These are phyloP conservation scores for Merodon equestris DNA, from an alignment of 2,888 invertebrate genomes.

Conservation along the genomic window DNA sequence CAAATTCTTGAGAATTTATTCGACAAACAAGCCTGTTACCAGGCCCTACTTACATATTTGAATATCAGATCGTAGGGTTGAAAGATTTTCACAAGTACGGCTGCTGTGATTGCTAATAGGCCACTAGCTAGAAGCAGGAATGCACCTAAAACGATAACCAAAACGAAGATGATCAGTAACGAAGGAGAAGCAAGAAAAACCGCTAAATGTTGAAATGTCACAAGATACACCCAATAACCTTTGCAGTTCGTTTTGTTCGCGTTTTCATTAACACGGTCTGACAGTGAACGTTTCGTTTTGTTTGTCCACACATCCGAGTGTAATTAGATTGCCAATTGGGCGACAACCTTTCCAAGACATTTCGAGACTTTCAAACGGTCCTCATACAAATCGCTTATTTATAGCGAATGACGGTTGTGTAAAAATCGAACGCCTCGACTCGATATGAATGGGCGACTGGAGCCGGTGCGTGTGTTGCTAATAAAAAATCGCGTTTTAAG, in stretches of 20 bases:
- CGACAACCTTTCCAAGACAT: not conserved
- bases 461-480: not conserved
- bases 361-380: constrained; percentile 34
- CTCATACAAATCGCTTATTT: constrained; percentile 60
- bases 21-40: not conserved
- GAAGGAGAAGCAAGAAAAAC: not conserved
- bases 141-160: constrained; percentile 82
- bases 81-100: constrained; percentile 83
- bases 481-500: constrained; percentile 1
- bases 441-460: too few relatives aligned
- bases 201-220: constrained; percentile 8
- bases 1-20: too few relatives aligned
- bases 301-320: constrained; percentile 36
- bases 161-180: constrained; percentile 15
- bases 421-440: too few relatives aligned
- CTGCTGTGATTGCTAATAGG: constrained; percentile 83
- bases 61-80: constrained; percentile 88
- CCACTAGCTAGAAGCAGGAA: constrained; percentile 86
- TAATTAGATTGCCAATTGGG: constrained; percentile 29
- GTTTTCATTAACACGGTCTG: constrained; percentile 9
- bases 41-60: constrained; percentile 82
- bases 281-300: constrained; percentile 52
- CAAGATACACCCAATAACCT: constrained; percentile 24
- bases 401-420: constrained; percentile 6
- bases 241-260: constrained; percentile 4